These are phyloP conservation scores for Columba guinea DNA, from an alignment of 2,797 vertebrate species.

Conservation along the genomic window DNA sequence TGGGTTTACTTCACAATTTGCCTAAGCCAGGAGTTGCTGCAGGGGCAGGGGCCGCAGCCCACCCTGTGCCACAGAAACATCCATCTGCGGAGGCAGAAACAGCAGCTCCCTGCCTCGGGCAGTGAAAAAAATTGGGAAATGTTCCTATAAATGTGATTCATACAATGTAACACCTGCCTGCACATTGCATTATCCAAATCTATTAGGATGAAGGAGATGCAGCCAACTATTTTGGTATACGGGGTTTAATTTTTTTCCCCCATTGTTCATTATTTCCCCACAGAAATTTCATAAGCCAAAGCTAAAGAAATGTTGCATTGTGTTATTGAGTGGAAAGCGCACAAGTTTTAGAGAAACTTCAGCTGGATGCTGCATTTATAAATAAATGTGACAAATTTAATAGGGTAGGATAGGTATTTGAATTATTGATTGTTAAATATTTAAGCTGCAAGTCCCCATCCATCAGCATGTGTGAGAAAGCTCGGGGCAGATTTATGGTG, in stretches of 20 bases:
- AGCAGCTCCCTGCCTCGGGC: slow-evolving; percentile 56
- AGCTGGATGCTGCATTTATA: slow-evolving; percentile 67
- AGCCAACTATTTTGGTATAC: background rate
- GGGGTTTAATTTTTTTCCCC: background rate
- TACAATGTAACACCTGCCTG: slow-evolving; percentile 23
- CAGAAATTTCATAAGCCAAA: background rate
- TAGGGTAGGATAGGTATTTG: slow-evolving; percentile 78
- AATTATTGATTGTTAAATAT: slow-evolving; percentile 84
- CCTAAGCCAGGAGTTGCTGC: background rate
- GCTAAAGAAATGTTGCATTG: background rate
- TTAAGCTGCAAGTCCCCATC: slow-evolving; percentile 78
- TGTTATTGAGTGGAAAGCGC: background rate
- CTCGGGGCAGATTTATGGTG: slow-evolving; percentile 78
- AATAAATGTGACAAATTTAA: slow-evolving; percentile 80
- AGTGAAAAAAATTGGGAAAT: slow-evolving; percentile 59
- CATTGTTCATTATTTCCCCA: background rate
- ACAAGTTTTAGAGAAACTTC: slow-evolving; percentile 39
- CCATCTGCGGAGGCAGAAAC: slow-evolving; percentile 50
- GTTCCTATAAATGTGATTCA: slow-evolving; percentile 64
- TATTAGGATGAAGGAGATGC: background rate
- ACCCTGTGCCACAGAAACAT: slow-evolving; percentile 16
- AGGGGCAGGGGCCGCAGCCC: slow-evolving; percentile 35
- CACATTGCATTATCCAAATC: slow-evolving; percentile 7
- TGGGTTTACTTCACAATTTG: background rate
- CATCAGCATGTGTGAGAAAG: slow-evolving; percentile 74